Conservation (phyloP, 2,113 vertebrate species). For the Pelodiscus sinensis region DNA sequence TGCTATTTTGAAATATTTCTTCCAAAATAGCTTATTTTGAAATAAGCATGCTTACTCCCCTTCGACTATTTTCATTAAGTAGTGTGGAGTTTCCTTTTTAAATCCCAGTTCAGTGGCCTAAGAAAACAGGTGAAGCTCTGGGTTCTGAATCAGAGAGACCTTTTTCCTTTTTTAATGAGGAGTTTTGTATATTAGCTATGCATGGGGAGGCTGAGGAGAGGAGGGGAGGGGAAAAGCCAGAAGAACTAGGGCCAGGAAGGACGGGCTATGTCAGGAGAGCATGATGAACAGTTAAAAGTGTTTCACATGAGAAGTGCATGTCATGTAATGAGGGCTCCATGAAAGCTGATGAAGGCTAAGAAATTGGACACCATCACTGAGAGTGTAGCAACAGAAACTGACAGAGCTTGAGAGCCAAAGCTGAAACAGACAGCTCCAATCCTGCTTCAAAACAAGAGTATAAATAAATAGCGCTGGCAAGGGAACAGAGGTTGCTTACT, state of each 20-base stretch:
- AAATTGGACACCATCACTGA: slow-evolving; percentile 59
- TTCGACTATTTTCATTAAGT: neutral
- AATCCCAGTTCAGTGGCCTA: neutral
- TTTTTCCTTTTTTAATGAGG: neutral
- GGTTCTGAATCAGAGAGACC: neutral
- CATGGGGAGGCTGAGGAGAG: neutral
- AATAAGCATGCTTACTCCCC: too few relatives aligned
- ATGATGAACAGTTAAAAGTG: slow-evolving; percentile 38
- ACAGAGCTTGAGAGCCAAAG: slow-evolving; percentile 52
- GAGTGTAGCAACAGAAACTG: slow-evolving; percentile 52
- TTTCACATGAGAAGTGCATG: slow-evolving; percentile 38
- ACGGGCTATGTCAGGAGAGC: slow-evolving; percentile 22
- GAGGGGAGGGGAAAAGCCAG: slow-evolving; percentile 31
- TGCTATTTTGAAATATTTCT: too few relatives aligned
- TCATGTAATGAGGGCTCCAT: slow-evolving; percentile 43
- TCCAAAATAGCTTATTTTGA: too few relatives aligned
- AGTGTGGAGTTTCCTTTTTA: neutral
- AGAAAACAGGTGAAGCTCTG: slow-evolving; percentile 60
- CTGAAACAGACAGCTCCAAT: slow-evolving; percentile 40
- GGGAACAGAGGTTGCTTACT: slow-evolving; percentile 51
- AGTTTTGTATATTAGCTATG: neutral
- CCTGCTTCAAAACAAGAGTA: slow-evolving; percentile 56
- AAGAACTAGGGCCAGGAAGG: slow-evolving; percentile 8
- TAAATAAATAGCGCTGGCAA: slow-evolving; percentile 67
- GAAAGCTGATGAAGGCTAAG: slow-evolving; percentile 50